phyloP scores from a whole-genome alignment of 2,888 invertebrate genomes.

The Limnephilus lunatus region DNA sequence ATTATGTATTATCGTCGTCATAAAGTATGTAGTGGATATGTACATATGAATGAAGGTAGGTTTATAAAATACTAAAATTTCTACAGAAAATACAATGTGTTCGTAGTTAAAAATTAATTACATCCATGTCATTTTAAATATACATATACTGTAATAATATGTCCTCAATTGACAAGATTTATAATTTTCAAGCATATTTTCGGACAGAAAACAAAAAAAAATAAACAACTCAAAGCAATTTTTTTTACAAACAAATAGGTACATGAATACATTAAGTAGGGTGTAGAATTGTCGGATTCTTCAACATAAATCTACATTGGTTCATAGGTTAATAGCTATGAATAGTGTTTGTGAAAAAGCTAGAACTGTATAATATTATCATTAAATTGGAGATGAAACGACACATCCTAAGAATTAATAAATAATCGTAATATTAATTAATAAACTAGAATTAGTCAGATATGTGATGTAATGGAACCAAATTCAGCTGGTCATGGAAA shows the following conservation, averaged over 20 bases:
- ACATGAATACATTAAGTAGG: neutral
- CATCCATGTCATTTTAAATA: neutral
- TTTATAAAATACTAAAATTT: neutral
- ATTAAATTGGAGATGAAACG: neutral
- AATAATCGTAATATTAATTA: neutral
- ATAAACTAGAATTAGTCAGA: neutral
- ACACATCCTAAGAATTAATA: neutral
- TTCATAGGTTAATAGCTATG: neutral
- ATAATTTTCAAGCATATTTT: neutral
- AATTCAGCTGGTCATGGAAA: neutral
- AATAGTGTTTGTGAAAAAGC: neutral
- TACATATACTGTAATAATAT: neutral
- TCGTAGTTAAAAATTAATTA: neutral
- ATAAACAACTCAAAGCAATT: neutral
- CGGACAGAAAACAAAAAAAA: neutral
- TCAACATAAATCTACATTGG: neutral
- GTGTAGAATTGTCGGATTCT: neutral
- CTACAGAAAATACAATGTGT: constrained; percentile 2
- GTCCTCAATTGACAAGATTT: neutral
- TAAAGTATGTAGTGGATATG: neutral
- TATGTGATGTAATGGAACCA: neutral
- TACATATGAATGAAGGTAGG: neutral
- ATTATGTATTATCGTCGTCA: neutral
- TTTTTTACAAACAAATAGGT: neutral
- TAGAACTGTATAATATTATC: neutral